These are phyloP conservation scores for Gryllus bimaculatus DNA, from an alignment of 1,140 invertebrate species.

Conservation along the genomic window DNA sequence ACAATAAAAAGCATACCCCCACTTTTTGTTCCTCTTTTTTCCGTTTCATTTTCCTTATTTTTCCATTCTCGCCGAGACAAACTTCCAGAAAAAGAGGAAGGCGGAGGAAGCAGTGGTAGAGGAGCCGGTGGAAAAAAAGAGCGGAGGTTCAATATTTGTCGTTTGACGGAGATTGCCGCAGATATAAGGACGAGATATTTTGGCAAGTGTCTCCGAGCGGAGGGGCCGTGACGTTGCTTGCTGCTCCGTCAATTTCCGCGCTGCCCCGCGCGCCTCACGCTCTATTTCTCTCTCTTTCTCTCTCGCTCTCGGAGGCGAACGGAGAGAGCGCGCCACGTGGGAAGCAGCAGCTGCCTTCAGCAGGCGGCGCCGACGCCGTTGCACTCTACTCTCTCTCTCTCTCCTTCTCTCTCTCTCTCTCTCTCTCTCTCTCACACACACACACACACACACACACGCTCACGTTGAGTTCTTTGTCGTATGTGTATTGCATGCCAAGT, in stretches of 20 bases:
- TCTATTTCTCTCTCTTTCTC: too few relatives aligned
- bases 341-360: neutral
- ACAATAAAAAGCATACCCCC: neutral
- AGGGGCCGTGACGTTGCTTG: neutral
- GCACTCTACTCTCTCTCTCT: too few relatives aligned
- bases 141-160: neutral
- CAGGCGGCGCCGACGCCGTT: too few relatives aligned
- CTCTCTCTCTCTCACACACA: too few relatives aligned
- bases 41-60: neutral
- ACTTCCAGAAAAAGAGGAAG: neutral
- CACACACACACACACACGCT: too few relatives aligned
- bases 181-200: slow-evolving; percentile 1
- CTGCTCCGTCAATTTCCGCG: neutral
- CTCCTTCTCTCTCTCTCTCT: too few relatives aligned
- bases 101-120: neutral
- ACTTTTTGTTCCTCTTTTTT: neutral
- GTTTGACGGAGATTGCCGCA: neutral
- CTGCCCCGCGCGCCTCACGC: too few relatives aligned
- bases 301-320: too few relatives aligned
- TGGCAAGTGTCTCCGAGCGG: neutral
- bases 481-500: too few relatives aligned
- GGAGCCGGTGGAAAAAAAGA: neutral
- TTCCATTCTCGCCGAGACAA: neutral
- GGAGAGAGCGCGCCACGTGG: neutral
- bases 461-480: too few relatives aligned